phyloP scores from a whole-genome alignment of 2,888 invertebrate genomes.

The Branchellion lobata region DNA sequence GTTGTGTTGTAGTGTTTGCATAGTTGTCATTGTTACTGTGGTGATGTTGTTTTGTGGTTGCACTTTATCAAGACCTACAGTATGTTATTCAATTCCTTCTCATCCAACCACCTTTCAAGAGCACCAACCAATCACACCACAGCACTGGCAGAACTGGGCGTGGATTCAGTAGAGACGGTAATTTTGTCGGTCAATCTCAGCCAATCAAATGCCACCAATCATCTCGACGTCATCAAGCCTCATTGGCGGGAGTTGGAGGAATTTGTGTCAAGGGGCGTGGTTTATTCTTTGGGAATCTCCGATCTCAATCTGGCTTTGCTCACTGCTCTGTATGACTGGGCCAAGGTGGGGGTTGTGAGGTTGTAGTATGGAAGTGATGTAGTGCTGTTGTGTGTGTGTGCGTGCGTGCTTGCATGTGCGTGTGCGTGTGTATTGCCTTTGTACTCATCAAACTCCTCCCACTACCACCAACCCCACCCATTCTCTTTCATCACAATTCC shows the following conservation, averaged over 20 bases:
- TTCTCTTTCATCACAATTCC: too few relatives aligned
- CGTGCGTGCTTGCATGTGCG: background rate
- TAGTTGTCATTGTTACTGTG: too few relatives aligned
- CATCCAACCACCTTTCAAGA: too few relatives aligned
- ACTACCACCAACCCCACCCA: too few relatives aligned
- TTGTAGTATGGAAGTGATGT: background rate
- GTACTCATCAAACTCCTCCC: background rate
- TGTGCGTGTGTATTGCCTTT: too few relatives aligned
- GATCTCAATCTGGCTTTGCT: conserved; percentile 83
- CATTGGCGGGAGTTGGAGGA: conserved; percentile 78
- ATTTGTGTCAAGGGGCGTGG: conserved; percentile 69
- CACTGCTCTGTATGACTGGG: conserved; percentile 74
- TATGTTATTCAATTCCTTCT: too few relatives aligned
- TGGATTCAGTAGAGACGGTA: conserved; percentile 77
- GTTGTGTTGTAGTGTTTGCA: too few relatives aligned
- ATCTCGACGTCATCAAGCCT: conserved; percentile 64
- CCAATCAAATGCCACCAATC: conserved; percentile 46
- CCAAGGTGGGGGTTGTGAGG: conserved; percentile 66
- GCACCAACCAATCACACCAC: too few relatives aligned
- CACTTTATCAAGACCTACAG: too few relatives aligned
- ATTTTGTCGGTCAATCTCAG: conserved; percentile 71
- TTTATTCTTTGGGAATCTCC: conserved; percentile 78
- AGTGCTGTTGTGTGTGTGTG: background rate
- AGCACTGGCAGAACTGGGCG: conserved; percentile 74
- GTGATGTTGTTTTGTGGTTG: too few relatives aligned